phyloP scores from a whole-genome alignment of 2,888 invertebrate genomes.

The Xestia c-nigrum region DNA sequence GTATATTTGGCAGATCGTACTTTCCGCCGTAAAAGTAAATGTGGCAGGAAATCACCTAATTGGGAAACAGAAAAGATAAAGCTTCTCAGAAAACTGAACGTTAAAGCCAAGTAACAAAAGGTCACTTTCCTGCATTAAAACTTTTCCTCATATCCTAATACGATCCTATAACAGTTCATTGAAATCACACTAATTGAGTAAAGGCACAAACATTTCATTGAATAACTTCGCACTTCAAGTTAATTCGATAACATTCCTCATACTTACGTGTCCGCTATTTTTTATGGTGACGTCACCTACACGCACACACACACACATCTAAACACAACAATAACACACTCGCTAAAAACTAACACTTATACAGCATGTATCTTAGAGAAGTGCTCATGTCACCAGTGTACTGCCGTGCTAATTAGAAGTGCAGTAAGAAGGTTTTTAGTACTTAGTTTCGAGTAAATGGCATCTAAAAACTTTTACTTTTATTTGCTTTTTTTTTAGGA shows the following conservation, averaged over 20 bases:
- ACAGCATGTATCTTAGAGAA: not conserved
- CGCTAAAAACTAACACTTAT: slow-evolving; percentile 23
- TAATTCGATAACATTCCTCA: slow-evolving; percentile 18
- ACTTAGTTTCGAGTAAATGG: no score
- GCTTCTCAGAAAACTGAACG: not conserved
- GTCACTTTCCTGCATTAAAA: not conserved
- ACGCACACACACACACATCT: not conserved
- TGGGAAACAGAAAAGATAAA: not conserved
- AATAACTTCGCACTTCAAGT: slow-evolving; percentile 25
- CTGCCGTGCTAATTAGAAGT: no score
- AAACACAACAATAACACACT: slow-evolving; percentile 6
- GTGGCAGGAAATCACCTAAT: not conserved
- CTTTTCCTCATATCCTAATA: not conserved
- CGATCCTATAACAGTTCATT: not conserved
- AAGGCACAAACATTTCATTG: slow-evolving; percentile 30
- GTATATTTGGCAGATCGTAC: not conserved
- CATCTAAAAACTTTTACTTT: no score
- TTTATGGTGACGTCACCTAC: slow-evolving; percentile 26
- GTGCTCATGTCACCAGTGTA: no score
- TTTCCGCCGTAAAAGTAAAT: not conserved
- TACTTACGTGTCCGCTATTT: slow-evolving; percentile 8
- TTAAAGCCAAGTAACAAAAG: not conserved
- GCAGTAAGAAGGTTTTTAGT: no score
- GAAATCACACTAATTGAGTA: not conserved
- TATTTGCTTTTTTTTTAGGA: no score